A percentile compares a stretch with the other conserved stretches of the same genome.
phyloP scores from a whole-genome alignment of 2,888 invertebrate species.

The Glomeris marginata region DNA sequence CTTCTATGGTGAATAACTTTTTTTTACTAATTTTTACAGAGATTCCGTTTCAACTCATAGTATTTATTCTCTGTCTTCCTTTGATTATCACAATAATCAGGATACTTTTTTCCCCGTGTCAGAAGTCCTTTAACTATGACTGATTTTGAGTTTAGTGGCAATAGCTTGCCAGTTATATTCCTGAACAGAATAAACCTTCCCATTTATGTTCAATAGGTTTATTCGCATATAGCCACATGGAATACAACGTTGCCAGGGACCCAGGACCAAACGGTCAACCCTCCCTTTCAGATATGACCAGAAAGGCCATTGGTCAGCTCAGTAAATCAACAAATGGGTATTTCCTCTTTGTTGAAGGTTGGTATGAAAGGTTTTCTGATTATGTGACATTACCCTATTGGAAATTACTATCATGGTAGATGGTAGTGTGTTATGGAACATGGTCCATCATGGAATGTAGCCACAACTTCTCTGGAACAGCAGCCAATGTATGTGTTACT shows the following conservation, averaged over 20 bases:
- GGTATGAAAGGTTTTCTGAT: neutral
- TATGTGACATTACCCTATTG: neutral
- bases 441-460: too few relatives aligned
- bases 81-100: neutral
- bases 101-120: too few relatives aligned
- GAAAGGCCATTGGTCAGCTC: constrained; percentile 56
- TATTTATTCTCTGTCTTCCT: too few relatives aligned
- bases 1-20: too few relatives aligned
- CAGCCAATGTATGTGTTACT: too few relatives aligned
- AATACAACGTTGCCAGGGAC: constrained; percentile 47
- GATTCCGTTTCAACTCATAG: too few relatives aligned
- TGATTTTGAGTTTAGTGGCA: neutral
- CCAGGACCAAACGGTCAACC: constrained; percentile 42
- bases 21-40: too few relatives aligned
- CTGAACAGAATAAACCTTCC: neutral
- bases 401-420: too few relatives aligned
- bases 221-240: constrained; percentile 51
- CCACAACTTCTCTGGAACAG: too few relatives aligned
- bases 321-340: constrained; percentile 49
- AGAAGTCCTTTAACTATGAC: neutral
- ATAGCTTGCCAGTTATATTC: neutral
- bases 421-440: too few relatives aligned
- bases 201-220: constrained; percentile 27
- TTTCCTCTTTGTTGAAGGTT: constrained; percentile 51
- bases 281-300: constrained; percentile 63